Conservation (phyloP, 1,140 invertebrate genomes). For the Gyrodactylus bullatarudis region DNA sequence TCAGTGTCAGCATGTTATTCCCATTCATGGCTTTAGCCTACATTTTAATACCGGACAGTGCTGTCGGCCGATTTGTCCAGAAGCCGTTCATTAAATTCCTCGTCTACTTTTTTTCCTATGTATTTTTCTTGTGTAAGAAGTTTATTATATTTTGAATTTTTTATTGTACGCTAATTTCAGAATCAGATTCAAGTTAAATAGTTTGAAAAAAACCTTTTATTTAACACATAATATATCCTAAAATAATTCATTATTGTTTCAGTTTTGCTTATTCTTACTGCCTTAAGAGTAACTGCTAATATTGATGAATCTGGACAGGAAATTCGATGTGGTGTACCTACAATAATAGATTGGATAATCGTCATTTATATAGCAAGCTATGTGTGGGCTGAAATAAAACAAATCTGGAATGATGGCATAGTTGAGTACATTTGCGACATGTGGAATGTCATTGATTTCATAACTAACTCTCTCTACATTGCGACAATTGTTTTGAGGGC, state of each 20-base stretch:
- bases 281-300: background rate
- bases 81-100: constrained; percentile 79
- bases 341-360: background rate
- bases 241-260: background rate
- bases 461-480: constrained; percentile 25
- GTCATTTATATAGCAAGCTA: constrained; percentile 29
- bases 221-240: background rate
- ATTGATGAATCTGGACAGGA: constrained; percentile 27
- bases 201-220: background rate
- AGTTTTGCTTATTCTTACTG: background rate
- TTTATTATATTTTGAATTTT: background rate
- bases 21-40: constrained; percentile 66
- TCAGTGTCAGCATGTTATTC: constrained; percentile 59
- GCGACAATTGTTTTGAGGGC: constrained; percentile 15
- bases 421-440: constrained; percentile 49
- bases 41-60: constrained; percentile 57
- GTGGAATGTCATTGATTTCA: constrained; percentile 77
- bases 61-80: constrained; percentile 43
- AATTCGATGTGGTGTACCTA: constrained; percentile 11
- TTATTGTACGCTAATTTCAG: background rate
- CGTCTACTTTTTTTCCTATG: constrained; percentile 51
- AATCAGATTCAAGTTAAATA: background rate
- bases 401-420: constrained; percentile 47
- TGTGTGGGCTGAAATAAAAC: constrained; percentile 44
- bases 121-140: constrained; percentile 35